Percentiles rank a stretch among this genome's conserved stretches.
These are phyloP conservation scores for Coenonympha arcania DNA, from an alignment of 2,888 invertebrate genomes.

Conservation along the genomic window DNA sequence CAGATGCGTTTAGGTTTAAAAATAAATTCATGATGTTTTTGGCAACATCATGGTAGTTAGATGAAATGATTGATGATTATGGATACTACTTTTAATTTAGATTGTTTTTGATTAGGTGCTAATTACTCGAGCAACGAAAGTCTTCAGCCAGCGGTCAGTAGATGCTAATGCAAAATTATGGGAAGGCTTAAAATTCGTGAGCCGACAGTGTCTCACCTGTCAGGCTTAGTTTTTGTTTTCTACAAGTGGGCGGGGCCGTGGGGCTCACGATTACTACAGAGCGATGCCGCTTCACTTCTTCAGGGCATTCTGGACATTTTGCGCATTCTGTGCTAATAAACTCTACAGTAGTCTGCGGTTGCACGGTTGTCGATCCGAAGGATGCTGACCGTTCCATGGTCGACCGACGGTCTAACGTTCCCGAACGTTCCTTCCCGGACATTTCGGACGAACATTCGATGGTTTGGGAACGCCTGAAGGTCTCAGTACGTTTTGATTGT, in stretches of 20 bases:
- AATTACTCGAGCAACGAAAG: slow-evolving; percentile 21
- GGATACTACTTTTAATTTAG: no score
- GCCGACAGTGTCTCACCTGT: slow-evolving; percentile 66
- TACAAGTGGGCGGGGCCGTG: slow-evolving; percentile 75
- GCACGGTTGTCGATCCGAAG: slow-evolving; percentile 15
- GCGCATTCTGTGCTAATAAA: slow-evolving; percentile 12
- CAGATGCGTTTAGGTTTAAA: no score
- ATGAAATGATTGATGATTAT: no score
- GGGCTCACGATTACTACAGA: slow-evolving; percentile 78
- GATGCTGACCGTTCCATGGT: slow-evolving; percentile 13
- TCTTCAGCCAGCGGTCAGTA: slow-evolving; percentile 28
- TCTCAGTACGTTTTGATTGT: slow-evolving; percentile 36
- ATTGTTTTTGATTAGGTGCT: no score
- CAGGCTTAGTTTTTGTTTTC: slow-evolving; percentile 82
- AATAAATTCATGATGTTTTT: no score
- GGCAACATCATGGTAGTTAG: no score
- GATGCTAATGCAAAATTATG: slow-evolving; percentile 15
- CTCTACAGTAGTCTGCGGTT: slow-evolving; percentile 13
- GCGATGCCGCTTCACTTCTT: slow-evolving; percentile 51
- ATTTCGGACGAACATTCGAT: slow-evolving; percentile 24
- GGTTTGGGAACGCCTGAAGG: slow-evolving; percentile 44
- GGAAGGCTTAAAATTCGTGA: slow-evolving; percentile 23
- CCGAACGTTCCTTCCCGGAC: slow-evolving; percentile 19
- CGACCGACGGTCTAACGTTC: slow-evolving; percentile 9
- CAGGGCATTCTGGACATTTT: slow-evolving; percentile 20